These are phyloP conservation scores for Natator depressus DNA, from an alignment of 2,113 vertebrate genomes.

Conservation along the genomic window DNA sequence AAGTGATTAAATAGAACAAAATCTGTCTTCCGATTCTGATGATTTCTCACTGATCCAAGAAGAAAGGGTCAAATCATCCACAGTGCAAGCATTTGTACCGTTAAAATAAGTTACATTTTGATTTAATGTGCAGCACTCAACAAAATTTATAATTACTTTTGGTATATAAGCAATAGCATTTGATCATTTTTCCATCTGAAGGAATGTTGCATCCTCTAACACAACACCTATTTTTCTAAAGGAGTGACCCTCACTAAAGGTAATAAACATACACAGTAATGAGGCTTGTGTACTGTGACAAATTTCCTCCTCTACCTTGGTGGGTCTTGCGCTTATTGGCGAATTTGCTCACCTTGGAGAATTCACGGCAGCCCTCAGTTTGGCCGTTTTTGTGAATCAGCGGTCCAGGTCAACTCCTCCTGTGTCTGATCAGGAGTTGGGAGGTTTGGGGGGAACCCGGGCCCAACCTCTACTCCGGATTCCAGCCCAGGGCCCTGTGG, in stretches of 20 bases:
- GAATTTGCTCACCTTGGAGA: too few species aligned
- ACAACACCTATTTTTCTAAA: not conserved
- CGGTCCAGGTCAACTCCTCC: too few species aligned
- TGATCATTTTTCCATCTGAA: constrained; percentile 3
- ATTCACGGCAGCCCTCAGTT: too few species aligned
- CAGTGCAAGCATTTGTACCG: not conserved
- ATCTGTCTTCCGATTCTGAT: not conserved
- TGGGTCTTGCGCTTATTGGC: too few species aligned
- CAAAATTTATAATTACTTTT: constrained; percentile 57
- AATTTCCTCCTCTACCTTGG: too few species aligned
- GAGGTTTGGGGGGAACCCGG: too few species aligned
- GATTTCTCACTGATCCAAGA: constrained; percentile 1
- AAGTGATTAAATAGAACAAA: constrained; percentile 56
- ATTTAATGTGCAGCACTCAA: constrained; percentile 27
- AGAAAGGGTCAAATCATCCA: not conserved
- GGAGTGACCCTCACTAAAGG: constrained; percentile 5
- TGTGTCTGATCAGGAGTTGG: too few species aligned
- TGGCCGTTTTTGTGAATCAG: too few species aligned
- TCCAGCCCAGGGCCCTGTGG: too few species aligned
- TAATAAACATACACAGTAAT: not conserved
- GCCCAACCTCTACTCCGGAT: too few species aligned
- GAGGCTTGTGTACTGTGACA: too few species aligned
- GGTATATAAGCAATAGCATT: not conserved
- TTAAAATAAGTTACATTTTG: constrained; percentile 28
- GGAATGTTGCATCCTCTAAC: constrained; percentile 4